Base-by-base conservation (phyloP, 2,888 invertebrate genomes). In the Cancer borealis region DNA sequence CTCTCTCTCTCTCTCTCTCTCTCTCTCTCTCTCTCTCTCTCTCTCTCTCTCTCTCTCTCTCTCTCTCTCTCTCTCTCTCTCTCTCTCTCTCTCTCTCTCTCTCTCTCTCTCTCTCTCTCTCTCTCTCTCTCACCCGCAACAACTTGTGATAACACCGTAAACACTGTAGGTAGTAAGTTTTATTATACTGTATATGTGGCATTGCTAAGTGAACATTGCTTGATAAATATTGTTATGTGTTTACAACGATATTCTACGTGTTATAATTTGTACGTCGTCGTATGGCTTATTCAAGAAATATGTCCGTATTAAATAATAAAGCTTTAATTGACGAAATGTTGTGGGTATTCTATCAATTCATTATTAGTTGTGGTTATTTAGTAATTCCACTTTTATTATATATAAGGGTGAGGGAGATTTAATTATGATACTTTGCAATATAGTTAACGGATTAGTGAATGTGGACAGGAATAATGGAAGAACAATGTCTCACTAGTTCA, bases 31-130 rank as follows among this genome's bases (percentile, higher is more conserved):
- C 60, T 60, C 60, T 60, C 60, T 60, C 60, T 60, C 60, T 60
- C 60, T 60, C 60, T 60, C 60, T 60, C 60, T 60, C 60, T 60
- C 60, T 60, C 60, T 60, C 60, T 60, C 60, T 60, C 60, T 60
- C 60, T 60, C 60, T 60, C 60, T 60, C 60, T 60, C 60, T 60
- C 60, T 60, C 60, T 60, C 60, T 60, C 60, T 60, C 60, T 60
- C 60, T 60, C 60, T 60, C 60, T 60, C 60, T 60, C 60, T 60
- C 60, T 60, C 60, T 60, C 60, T 60, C 60, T 60, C 60, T 60
- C 60, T 60, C 60, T 60, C 60, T 60, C 60, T 49, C 49, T 49
- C 49, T 49, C 49, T 49, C 49, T n/a, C n/a, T n/a, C n/a, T 60
- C 60, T 60, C 60, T 60, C 60, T 60, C 60, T 60, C 60, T 21